Percentiles rank a stretch among this genome's conserved stretches.
These are phyloP conservation scores for Danio albolineatus DNA, from an alignment of 2,797 vertebrate genomes.

Conservation along the genomic window DNA sequence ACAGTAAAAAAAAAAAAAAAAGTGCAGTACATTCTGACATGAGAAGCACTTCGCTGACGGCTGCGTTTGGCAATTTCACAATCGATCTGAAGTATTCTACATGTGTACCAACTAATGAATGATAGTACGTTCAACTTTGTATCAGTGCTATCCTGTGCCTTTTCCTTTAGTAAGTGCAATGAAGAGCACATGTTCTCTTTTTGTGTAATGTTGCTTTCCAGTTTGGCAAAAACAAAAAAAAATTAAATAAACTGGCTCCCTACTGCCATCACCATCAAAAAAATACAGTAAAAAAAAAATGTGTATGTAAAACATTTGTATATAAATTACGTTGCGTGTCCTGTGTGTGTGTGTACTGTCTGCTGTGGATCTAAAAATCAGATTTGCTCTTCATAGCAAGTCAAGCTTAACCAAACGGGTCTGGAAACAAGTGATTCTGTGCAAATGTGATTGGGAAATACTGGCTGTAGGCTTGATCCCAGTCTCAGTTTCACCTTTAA, in stretches of 20 bases:
- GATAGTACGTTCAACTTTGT: slow-evolving; percentile 28
- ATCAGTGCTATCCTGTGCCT: not conserved
- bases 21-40: slow-evolving; percentile 4
- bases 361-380: not conserved
- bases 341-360: not conserved
- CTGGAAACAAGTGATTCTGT: not conserved
- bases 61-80: slow-evolving; percentile 58
- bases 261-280: not conserved
- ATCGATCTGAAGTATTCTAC: slow-evolving; percentile 14
- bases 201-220: not conserved
- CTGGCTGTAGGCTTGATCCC: not conserved
- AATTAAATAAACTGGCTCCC: not conserved
- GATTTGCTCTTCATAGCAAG: not conserved
- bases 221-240: not conserved
- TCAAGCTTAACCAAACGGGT: not conserved
- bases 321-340: not conserved
- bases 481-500: not conserved
- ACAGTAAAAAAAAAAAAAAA: slow-evolving; percentile 6
- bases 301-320: not conserved
- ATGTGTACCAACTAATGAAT: slow-evolving; percentile 20
- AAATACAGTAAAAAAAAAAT: not conserved
- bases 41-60: slow-evolving; percentile 24
- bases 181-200: not conserved
- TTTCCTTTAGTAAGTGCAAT: not conserved
- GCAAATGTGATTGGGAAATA: not conserved